Conservation (phyloP, 2,888 invertebrate species). For the Encarsia formosa region DNA sequence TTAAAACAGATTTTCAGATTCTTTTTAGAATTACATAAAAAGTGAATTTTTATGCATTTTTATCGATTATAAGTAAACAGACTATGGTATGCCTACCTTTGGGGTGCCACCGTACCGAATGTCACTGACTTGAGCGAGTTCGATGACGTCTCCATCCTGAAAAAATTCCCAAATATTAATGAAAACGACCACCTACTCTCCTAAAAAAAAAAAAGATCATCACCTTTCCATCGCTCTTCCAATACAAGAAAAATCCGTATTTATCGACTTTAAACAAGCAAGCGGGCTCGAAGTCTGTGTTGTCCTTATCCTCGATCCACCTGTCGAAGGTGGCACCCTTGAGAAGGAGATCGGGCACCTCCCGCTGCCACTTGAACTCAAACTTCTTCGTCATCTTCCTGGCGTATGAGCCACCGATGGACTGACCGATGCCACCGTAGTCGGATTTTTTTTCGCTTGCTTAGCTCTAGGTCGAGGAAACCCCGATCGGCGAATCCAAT, state of each 20-base stretch:
- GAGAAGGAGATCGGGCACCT: conserved; percentile 58
- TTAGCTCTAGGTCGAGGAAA: conserved; percentile 3
- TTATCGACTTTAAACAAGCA: conserved; percentile 62
- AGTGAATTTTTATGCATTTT: too few species aligned
- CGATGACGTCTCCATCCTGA: conserved; percentile 50
- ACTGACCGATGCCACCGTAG: too few species aligned
- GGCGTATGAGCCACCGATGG: too few species aligned
- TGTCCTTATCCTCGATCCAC: conserved; percentile 65
- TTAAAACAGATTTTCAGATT: too few species aligned
- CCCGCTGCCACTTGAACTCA: conserved; percentile 65
- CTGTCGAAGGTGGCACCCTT: conserved; percentile 61
- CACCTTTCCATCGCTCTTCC: conserved; percentile 61
- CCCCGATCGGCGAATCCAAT: conserved; percentile 30
- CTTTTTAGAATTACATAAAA: too few species aligned
- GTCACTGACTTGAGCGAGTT: conserved; percentile 49
- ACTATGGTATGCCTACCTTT: too few species aligned
- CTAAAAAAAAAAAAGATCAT: too few species aligned
- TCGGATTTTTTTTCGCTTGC: not conserved
- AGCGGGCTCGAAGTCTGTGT: conserved; percentile 55
- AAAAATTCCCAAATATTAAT: too few species aligned
- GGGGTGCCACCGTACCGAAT: conserved; percentile 48
- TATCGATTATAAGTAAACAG: too few species aligned
- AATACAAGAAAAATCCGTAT: conserved; percentile 63
- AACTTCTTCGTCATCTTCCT: conserved; percentile 62
- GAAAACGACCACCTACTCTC: too few species aligned